Percentiles rank a stretch among this genome's conserved stretches.
phyloP scores from a whole-genome alignment of 2,888 invertebrate genomes.

The Clostera curtula region DNA sequence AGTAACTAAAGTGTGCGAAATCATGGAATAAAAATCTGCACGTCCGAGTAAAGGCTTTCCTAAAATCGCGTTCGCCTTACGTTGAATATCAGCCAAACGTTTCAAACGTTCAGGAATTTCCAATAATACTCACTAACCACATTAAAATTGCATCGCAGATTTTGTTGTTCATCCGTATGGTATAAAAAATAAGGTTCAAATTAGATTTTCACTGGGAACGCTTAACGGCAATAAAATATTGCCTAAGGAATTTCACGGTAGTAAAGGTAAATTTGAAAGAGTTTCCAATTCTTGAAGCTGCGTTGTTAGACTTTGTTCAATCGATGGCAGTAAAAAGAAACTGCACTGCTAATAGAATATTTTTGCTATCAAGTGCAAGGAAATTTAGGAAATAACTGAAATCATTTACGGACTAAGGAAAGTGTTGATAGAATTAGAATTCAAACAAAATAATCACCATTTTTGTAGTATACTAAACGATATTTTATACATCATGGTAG shows the following conservation, averaged over 20 bases:
- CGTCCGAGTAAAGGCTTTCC: slow-evolving; percentile 42
- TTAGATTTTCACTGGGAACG: slow-evolving; percentile 9
- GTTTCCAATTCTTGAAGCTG: slow-evolving; percentile 50
- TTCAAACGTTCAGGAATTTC: slow-evolving; percentile 65
- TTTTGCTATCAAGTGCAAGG: slow-evolving; percentile 39
- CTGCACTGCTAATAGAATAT: slow-evolving; percentile 46
- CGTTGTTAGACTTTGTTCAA: slow-evolving; percentile 37
- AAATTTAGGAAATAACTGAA: slow-evolving; percentile 24
- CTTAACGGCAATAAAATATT: slow-evolving; percentile 27
- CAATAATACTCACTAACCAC: slow-evolving; percentile 51
- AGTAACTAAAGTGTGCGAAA: slow-evolving; percentile 31
- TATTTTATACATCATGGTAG: no score
- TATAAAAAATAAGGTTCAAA: slow-evolving; percentile 17
- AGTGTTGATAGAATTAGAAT: no score
- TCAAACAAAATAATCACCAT: no score
- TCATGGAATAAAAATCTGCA: slow-evolving; percentile 41
- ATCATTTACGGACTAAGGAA: no score
- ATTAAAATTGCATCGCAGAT: slow-evolving; percentile 10
- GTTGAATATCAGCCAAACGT: slow-evolving; percentile 54
- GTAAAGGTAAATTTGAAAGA: slow-evolving; percentile 64
- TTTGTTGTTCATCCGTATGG: slow-evolving; percentile 13
- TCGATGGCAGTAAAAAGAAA: slow-evolving; percentile 44
- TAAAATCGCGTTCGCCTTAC: slow-evolving; percentile 59
- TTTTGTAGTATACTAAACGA: no score
- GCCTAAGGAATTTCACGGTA: slow-evolving; percentile 38